Percentiles rank a stretch among this genome's conserved stretches.
Evolutionary conservation across 2,113 vertebrate species (phyloP).

Genomic region (Sciurus niger): DNA sequence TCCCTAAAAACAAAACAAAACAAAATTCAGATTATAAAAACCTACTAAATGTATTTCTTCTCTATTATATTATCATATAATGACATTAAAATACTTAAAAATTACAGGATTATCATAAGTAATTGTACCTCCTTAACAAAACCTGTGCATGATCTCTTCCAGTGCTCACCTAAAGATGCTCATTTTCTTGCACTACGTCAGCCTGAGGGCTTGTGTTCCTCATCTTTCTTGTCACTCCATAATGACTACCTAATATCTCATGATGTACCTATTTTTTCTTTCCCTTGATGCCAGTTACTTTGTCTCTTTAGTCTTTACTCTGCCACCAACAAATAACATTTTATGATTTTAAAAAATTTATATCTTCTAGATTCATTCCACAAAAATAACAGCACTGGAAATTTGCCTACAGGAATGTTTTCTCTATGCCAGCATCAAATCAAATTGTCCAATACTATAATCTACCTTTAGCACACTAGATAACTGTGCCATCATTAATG

Average conservation of each 20-base stretch:
- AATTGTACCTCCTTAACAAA: not conserved
- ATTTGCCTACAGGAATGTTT: not conserved
- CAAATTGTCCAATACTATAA: not conserved
- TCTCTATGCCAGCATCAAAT: not conserved
- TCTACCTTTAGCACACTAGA: not conserved
- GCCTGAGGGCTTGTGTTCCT: not conserved
- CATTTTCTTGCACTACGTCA: not conserved
- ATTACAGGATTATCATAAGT: not conserved
- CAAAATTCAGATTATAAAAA: not conserved
- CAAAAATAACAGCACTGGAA: not conserved
- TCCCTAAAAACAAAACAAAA: too few species aligned
- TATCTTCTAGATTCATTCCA: not conserved
- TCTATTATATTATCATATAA: not conserved
- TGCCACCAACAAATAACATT: not conserved
- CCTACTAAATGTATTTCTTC: not conserved
- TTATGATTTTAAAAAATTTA: not conserved
- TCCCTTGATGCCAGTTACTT: not conserved
- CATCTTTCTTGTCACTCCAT: not conserved
- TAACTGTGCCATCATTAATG: not conserved
- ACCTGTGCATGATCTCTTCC: not conserved
- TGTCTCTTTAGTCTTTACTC: slow-evolving; percentile 1
- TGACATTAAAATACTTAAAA: not conserved
- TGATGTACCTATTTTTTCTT: not conserved
- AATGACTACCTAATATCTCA: not conserved
- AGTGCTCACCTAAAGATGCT: not conserved